Conservation (phyloP, 2,113 vertebrate species). For the Oceanites oceanicus region DNA sequence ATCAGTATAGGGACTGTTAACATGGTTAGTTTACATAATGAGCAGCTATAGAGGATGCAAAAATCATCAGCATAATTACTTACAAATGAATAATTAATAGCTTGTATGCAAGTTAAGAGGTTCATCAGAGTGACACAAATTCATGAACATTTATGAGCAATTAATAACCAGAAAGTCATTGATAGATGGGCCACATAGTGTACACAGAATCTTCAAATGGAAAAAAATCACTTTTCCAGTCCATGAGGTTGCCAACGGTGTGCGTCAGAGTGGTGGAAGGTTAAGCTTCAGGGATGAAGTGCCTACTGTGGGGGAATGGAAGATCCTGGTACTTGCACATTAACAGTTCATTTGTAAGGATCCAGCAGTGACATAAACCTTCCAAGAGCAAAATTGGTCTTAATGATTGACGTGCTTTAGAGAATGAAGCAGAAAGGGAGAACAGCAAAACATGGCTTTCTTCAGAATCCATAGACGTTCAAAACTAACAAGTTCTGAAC, state of each 20-base stretch:
- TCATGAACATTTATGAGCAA: constrained; percentile 68
- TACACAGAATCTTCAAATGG: background rate
- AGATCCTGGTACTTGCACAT: background rate
- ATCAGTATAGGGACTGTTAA: constrained; percentile 22
- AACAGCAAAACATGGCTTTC: background rate
- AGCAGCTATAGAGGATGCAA: constrained; percentile 27
- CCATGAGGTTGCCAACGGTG: background rate
- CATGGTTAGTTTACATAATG: constrained; percentile 55
- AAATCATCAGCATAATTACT: constrained; percentile 57
- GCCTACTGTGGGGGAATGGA: background rate
- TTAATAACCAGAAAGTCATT: constrained; percentile 58
- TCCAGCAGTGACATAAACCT: background rate
- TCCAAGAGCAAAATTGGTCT: background rate
- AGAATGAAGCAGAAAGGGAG: background rate
- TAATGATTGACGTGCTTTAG: background rate
- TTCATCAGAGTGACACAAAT: constrained; percentile 58
- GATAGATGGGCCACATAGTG: background rate
- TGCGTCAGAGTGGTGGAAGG: background rate
- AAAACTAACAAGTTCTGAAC: background rate
- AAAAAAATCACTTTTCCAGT: constrained; percentile 18
- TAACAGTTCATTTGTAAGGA: constrained; percentile 11
- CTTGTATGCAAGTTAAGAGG: constrained; percentile 32
- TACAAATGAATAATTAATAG: constrained; percentile 71
- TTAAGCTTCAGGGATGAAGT: background rate
- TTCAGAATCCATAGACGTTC: background rate